Conservation (phyloP, 2,888 invertebrate genomes). For the Agrochola circellaris region DNA sequence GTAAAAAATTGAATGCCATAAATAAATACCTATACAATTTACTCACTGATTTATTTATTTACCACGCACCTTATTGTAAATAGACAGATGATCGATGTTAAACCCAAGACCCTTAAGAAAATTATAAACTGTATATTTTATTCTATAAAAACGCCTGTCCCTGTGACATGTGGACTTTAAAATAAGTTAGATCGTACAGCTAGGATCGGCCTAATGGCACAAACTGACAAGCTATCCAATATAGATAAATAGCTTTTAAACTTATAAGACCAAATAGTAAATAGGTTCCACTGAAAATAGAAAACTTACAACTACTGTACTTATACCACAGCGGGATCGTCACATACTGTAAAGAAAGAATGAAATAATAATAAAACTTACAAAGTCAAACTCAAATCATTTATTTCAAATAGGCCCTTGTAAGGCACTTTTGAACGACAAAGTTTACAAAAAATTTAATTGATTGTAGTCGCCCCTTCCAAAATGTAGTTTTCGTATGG, state of each 20-base stretch:
- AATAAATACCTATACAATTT: slow-evolving; percentile 54
- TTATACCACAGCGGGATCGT: background rate
- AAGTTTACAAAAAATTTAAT: too few species aligned
- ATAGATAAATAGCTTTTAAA: background rate
- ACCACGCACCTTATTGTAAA: background rate
- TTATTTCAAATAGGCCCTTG: too few species aligned
- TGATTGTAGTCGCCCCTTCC: too few species aligned
- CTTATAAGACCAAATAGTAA: background rate
- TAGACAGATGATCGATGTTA: background rate
- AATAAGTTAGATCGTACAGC: background rate
- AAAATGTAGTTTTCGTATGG: too few species aligned
- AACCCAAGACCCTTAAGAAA: background rate
- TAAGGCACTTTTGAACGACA: too few species aligned
- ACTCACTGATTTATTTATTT: slow-evolving; percentile 49
- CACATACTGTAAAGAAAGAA: too few species aligned
- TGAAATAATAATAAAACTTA: too few species aligned
- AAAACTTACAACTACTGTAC: too few species aligned
- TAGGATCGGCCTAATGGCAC: background rate
- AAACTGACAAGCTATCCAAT: background rate
- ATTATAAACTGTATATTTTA: background rate
- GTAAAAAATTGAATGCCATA: slow-evolving; percentile 50
- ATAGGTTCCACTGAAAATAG: background rate
- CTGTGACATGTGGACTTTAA: background rate
- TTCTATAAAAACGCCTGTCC: background rate
- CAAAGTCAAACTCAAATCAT: too few species aligned